Evolutionary conservation across 37 sponge, comb jelly and placozoan genomes (phyloP), one percentile per base, ranked within the genome.

Genomic region (Ephydatia muelleri): DNA sequence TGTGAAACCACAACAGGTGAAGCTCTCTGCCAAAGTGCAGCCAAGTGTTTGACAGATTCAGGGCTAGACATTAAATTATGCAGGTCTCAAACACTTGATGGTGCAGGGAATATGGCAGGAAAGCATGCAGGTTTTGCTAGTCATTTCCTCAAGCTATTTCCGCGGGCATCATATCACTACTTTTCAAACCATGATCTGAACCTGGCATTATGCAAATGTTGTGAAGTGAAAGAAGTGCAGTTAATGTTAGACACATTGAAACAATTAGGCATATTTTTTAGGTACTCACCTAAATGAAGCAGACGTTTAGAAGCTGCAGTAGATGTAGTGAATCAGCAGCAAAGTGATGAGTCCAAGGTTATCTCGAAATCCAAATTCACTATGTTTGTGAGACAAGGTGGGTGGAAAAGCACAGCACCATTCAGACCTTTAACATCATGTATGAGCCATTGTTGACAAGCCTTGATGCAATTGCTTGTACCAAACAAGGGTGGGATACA

Each of bases 101-200:
- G 86, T 38, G 86, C 86, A 34, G 86, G 80, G 27, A 76, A 29
- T 35, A 80, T 86, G 72, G 27, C 80, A 33, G 80, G 86, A 19
- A 30, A 86, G n/a, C 71, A 70, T 22, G 68, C 35, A 27, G 80
- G 49, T 2, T 86, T 80, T 67, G 29, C 25, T 33, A 48, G 38
- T n/a, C 37, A 39, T 27, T 83, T 86, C 33, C 70, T 57, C 57
- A 57, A 57, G 57, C 57, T 49, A 34, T 48, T 67, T 34, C 65
- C 75, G 25, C 71, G 27, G 25, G 74, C 80, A 25, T 23, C 27
- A 27, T 86, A 86, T 79, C 81, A 67, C 74, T 72, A 80, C 68
- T 86, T 80, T 67, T 48, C 65, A 72, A 86, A 73, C 68, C 86
- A 86, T 77, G 49, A 86, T 22, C 73, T 86, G 21, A 86, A 86